These are phyloP conservation scores for Mylabris phalerata DNA, from an alignment of 1,140 invertebrate species.

Conservation along the genomic window DNA sequence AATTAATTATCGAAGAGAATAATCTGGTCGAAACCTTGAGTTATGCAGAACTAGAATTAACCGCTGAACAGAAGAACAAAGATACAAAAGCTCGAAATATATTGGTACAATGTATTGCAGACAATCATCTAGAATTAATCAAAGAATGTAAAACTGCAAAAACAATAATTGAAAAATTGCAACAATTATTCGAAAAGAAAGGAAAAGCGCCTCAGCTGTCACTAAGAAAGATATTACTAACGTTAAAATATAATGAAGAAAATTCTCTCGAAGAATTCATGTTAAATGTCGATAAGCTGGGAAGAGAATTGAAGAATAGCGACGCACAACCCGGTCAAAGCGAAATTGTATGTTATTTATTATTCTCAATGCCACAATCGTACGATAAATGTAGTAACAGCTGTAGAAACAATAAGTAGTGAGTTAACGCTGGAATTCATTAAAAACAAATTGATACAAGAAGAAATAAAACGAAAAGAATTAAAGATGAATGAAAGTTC, in stretches of 20 bases:
- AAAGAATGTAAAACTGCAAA: not conserved
- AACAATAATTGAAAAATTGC: not conserved
- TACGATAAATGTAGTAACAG: slow-evolving; percentile 41
- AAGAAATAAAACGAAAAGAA: not conserved
- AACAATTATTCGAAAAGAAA: not conserved
- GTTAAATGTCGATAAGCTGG: not conserved
- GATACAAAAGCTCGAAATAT: not conserved
- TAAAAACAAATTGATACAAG: not conserved
- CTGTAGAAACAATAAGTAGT: slow-evolving; percentile 41
- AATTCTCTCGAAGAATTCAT: slow-evolving; percentile 4
- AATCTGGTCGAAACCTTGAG: not conserved
- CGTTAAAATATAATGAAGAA: no score
- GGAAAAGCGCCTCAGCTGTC: not conserved
- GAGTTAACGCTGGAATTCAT: slow-evolving; percentile 25
- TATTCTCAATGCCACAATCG: slow-evolving; percentile 36
- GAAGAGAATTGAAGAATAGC: slow-evolving; percentile 14
- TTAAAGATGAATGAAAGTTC: no score
- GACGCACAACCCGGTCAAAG: slow-evolving; percentile 22
- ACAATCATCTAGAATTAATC: not conserved
- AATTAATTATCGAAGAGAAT: not conserved
- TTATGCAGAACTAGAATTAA: not conserved
- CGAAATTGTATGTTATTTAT: slow-evolving; percentile 35
- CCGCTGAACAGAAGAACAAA: not conserved
- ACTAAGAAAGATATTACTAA: not conserved
- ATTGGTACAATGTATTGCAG: not conserved